phyloP scores from a whole-genome alignment of 1,140 invertebrate genomes.

The Tetragonula clypearis region DNA sequence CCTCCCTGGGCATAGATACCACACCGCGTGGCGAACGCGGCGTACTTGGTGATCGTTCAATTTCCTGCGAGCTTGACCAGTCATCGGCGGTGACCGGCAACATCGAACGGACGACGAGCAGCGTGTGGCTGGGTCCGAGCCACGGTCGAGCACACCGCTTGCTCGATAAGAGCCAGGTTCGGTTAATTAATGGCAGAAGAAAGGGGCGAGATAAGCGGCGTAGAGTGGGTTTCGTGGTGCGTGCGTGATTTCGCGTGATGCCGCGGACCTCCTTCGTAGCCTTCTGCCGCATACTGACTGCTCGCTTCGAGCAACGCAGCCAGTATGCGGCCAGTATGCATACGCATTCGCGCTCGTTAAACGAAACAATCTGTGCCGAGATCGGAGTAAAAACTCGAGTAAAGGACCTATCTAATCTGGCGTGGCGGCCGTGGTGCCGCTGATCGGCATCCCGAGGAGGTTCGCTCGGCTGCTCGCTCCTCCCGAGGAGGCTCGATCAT shows the following conservation, averaged over 20 bases:
- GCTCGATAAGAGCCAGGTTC: conserved; percentile 62
- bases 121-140: conserved; percentile 14
- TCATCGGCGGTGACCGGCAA: conserved; percentile 38
- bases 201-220: conserved; percentile 59
- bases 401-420: conserved; percentile 68
- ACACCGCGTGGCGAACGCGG: neutral
- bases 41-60: conserved; percentile 64
- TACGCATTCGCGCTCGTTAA: conserved; percentile 63
- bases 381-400: conserved; percentile 71
- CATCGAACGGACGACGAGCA: neutral
- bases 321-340: conserved; percentile 45
- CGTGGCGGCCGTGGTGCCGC: neutral
- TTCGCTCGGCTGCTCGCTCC: neutral
- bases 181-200: conserved; percentile 72
- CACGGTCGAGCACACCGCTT: conserved; percentile 12
- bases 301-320: neutral
- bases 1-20: neutral
- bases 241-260: conserved; percentile 53
- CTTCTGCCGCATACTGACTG: too few relatives aligned
- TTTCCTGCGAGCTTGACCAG: conserved; percentile 64
- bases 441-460: conserved; percentile 12
- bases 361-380: conserved; percentile 66
- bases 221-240: conserved; percentile 30
- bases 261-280: conserved; percentile 30
- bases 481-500: conserved; percentile 44